These are phyloP conservation scores for Cotesia chilonis DNA, from an alignment of 1,140 invertebrate species.

Conservation along the genomic window DNA sequence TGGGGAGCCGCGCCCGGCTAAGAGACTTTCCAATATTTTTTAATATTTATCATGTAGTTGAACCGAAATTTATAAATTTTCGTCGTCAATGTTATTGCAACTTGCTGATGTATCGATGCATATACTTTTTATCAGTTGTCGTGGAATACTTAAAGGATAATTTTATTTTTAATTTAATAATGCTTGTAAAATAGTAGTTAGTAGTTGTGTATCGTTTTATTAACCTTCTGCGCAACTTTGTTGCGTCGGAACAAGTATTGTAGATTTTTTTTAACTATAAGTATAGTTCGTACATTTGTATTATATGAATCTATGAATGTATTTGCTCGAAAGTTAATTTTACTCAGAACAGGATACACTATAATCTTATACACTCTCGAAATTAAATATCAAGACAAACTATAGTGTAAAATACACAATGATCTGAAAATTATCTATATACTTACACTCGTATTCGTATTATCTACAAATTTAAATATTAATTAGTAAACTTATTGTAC, in stretches of 20 bases:
- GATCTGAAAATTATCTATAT: no score
- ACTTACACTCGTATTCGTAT: no score
- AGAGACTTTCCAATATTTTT: neutral
- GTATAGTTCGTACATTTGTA: neutral
- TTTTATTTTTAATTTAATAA: slow-evolving; percentile 14
- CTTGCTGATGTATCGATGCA: neutral
- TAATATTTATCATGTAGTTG: neutral
- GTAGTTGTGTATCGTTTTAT: slow-evolving; percentile 2
- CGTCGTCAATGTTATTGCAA: neutral
- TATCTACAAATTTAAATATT: no score
- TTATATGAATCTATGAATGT: no score
- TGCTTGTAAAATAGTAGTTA: slow-evolving; percentile 6
- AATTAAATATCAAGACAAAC: neutral
- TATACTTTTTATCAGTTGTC: slow-evolving; percentile 41
- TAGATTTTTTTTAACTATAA: slow-evolving; percentile 8
- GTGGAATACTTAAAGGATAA: slow-evolving; percentile 51
- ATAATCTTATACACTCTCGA: neutral
- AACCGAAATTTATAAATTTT: neutral
- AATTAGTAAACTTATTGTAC: no score
- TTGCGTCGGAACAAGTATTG: slow-evolving; percentile 27
- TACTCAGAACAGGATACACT: neutral
- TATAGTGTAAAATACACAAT: neutral
- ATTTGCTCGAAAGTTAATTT: no score
- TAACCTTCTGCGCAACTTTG: slow-evolving; percentile 22
- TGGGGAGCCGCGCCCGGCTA: slow-evolving; percentile 48